Base-by-base conservation (phyloP, 2,888 invertebrate genomes). In the Scaptodrosophila latifasciaeformis region DNA sequence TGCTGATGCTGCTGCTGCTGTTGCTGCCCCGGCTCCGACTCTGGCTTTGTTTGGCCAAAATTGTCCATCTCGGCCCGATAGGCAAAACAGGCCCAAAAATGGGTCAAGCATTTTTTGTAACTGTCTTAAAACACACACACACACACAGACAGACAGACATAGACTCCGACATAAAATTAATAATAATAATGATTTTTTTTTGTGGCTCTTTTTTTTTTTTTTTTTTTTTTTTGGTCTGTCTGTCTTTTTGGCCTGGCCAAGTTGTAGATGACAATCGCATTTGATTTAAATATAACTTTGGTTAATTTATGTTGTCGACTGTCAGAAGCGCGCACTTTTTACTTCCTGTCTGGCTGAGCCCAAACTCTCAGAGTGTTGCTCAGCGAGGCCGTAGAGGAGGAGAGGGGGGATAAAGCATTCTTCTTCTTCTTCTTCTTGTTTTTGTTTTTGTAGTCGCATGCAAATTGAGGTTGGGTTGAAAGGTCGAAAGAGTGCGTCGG, bases 261-360 rank as follows among this genome's bases (percentile, higher is more conserved):
- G 52, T 59, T 69, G 68, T 69, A 78, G 75, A 75, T 75, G 63
- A 40, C 56, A 77, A 75, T 75, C 75, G 66, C 78, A 57, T 77
- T 77, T 80, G 80, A 75, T 75, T 75, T 75, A 77, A 75, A 75
- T 75, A 74, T 67, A 74, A 70, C 70, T 80, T 65, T 75, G 75
- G 75, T 68, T 75, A 80, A 75, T 75, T 80, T 80, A 77, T 75
- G 80, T 79, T 75, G 79, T 62, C 49, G 45, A 62, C 71, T 71
- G 71, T 71, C 78, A 78, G 62, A 3, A 7, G 0, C 77, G 70
- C 67, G 50, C 53, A 51, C 37, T n/a, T n/a, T 51, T 59, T 53
- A 69, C 79, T 72, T 72, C 72, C 72, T 72, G 71, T 68, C 75
- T 24, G 24, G 24, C n/a, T n/a, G n/a, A n/a, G n/a, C n/a, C n/a